Conservation (phyloP, 2,797 vertebrate species). For the Psittacula derbiana region DNA sequence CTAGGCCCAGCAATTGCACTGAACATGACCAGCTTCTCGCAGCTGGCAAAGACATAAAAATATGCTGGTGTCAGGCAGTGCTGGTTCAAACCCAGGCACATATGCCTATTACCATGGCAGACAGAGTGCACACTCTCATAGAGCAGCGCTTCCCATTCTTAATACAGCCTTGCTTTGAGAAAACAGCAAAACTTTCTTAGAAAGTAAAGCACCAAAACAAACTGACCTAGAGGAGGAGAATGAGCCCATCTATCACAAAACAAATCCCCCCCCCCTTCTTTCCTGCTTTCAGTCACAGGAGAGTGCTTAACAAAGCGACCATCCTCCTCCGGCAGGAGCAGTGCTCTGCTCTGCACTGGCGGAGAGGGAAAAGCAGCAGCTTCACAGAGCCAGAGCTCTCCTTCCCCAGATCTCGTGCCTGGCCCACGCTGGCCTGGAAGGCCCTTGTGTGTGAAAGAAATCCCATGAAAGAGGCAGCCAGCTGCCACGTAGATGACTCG, state of each 20-base stretch:
- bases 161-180: fast-evolving
- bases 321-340: neutral
- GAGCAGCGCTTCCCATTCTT: fast-evolving
- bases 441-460: neutral
- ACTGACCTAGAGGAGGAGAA: neutral
- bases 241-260: neutral
- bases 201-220: neutral
- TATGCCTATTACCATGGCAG: neutral
- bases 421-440: conserved; percentile 1
- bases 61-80: neutral
- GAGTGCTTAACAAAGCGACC: neutral
- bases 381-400: neutral
- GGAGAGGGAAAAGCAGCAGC: neutral
- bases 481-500: conserved; percentile 55
- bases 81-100: neutral
- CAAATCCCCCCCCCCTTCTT: neutral
- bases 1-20: neutral
- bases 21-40: neutral
- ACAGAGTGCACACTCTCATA: neutral
- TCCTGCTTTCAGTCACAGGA: neutral
- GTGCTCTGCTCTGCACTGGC: fast-evolving
- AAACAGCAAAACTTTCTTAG: neutral
- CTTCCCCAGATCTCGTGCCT: neutral
- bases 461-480: conserved; percentile 6
- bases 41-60: neutral